Evolutionary conservation across 2,113 vertebrate species (phyloP), one percentile per base, ranked within the genome.

Genomic region (Xyliphius kryptos): DNA sequence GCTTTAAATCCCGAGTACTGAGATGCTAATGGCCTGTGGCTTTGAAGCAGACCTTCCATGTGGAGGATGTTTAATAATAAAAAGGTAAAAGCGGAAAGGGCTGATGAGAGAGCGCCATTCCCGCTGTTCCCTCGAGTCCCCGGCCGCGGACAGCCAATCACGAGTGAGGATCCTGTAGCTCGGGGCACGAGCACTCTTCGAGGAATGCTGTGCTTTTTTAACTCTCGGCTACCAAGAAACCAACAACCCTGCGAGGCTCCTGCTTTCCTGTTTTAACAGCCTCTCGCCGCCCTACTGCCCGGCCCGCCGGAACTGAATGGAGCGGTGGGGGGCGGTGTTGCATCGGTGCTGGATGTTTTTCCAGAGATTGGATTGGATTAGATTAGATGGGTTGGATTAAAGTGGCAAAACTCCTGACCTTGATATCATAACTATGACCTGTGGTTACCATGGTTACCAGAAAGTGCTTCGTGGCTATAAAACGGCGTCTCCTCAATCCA

Each of bases 21-120:
- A 67, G 56, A 61, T 51, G 67, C 67, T 67, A 75, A 75, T 70
- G 70, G 54, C 63, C 55, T 48, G 49, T 12, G 74, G 66, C 74
- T 72, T 67, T 72, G 59, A 69, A 70, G 60, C 54, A 69, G 69
- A 41, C 62, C 64, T 56, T 67, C 55, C 49, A 54, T 69, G 68
- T 26, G 17, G 50, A 55, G 61, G 54, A 56, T 76, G 71, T 74
- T 74, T 57, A 71, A 69, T 74, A 76, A 74, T 70, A 69, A 71
- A 76, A 76, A 69, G 8, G 58, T 63, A 61, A 67, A 66, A 51
- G 52, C 11, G 36, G 54, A 60, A 65, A 56, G 58, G 26, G 68
- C 49, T 70, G 58, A 67, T 60, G 50, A 52, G 38, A 48, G 59
- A 51, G 61, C 60, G 52, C 20, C 21, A 1, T n/a, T 55, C 41